Percentiles rank a stretch among this genome's conserved stretches.
phyloP scores from a whole-genome alignment of 1,140 invertebrate species.

The Listronotus oregonensis region DNA sequence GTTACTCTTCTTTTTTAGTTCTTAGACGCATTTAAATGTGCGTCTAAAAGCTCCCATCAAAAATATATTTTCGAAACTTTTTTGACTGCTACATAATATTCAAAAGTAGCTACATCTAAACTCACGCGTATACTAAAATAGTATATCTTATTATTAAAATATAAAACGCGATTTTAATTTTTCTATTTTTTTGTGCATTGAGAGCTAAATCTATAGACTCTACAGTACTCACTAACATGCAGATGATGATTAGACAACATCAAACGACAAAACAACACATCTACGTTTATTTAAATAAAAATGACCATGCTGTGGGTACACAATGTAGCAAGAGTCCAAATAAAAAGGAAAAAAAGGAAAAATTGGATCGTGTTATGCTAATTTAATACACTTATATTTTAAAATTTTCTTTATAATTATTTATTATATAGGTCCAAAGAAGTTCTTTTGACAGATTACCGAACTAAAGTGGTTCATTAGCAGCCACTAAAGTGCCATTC shows the following conservation, averaged over 20 bases:
- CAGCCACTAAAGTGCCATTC: no score
- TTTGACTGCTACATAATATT: slow-evolving; percentile 28
- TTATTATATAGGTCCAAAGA: no score
- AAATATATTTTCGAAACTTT: slow-evolving; percentile 4
- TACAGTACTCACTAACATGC: slow-evolving; percentile 52
- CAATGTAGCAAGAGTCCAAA: not conserved
- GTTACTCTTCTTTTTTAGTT: no score
- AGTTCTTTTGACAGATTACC: no score
- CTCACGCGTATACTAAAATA: slow-evolving; percentile 53
- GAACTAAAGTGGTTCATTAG: no score
- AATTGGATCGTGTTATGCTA: not conserved
- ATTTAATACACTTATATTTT: no score
- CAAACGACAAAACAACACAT: slow-evolving; percentile 46
- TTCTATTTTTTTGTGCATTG: slow-evolving; percentile 48
- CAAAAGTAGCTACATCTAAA: slow-evolving; percentile 45
- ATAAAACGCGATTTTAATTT: slow-evolving; percentile 52
- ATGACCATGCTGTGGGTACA: slow-evolving; percentile 3
- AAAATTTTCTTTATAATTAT: no score
- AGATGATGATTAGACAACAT: slow-evolving; percentile 44
- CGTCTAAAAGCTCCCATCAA: slow-evolving; percentile 1
- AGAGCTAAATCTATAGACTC: slow-evolving; percentile 46
- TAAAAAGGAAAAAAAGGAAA: not conserved
- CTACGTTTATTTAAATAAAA: slow-evolving; percentile 18
- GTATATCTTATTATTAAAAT: slow-evolving; percentile 53
- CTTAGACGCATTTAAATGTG: no score